A percentile compares a stretch with the other conserved stretches of the same genome.
Conservation (phyloP, 2,888 invertebrate genomes). For the Pristionchus japonicus region DNA sequence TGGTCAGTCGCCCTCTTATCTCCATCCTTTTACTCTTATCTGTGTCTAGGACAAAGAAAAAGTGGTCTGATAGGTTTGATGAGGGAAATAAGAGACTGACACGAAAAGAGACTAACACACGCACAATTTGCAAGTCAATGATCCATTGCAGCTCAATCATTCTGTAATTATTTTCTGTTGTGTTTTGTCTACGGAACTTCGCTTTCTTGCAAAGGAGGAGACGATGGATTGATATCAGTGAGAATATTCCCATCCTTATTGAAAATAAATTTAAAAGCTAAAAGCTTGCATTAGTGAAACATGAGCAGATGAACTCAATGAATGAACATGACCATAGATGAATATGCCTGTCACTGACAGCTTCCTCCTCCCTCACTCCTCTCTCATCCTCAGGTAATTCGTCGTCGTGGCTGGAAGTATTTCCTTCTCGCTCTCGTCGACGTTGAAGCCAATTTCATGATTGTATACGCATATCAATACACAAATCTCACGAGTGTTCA, state of each 20-base stretch:
- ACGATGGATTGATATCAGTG: slow-evolving; percentile 53
- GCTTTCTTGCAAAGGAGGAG: slow-evolving; percentile 80
- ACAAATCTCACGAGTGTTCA: slow-evolving; percentile 84
- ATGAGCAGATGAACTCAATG: no score
- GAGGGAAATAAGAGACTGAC: background rate
- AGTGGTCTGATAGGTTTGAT: background rate
- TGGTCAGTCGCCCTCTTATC: slow-evolving; percentile 75
- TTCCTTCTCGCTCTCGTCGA: slow-evolving; percentile 85
- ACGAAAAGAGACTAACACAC: background rate
- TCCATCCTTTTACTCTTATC: background rate
- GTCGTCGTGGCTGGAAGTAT: slow-evolving; percentile 85
- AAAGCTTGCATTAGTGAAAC: no score
- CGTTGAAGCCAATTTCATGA: slow-evolving; percentile 88
- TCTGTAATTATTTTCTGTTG: slow-evolving; percentile 85
- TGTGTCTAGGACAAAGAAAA: background rate
- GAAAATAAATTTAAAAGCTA: no score
- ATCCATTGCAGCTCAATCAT: slow-evolving; percentile 82
- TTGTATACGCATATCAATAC: slow-evolving; percentile 86
- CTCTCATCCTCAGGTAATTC: slow-evolving; percentile 80
- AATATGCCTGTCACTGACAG: no score
- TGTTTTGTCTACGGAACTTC: slow-evolving; percentile 86
- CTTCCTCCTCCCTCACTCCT: background rate
- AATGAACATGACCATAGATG: no score
- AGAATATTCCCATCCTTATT: background rate
- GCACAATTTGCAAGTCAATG: background rate